These are phyloP conservation scores for Drosophila peninsularis DNA, from an alignment of 2,888 invertebrate species.

Conservation along the genomic window DNA sequence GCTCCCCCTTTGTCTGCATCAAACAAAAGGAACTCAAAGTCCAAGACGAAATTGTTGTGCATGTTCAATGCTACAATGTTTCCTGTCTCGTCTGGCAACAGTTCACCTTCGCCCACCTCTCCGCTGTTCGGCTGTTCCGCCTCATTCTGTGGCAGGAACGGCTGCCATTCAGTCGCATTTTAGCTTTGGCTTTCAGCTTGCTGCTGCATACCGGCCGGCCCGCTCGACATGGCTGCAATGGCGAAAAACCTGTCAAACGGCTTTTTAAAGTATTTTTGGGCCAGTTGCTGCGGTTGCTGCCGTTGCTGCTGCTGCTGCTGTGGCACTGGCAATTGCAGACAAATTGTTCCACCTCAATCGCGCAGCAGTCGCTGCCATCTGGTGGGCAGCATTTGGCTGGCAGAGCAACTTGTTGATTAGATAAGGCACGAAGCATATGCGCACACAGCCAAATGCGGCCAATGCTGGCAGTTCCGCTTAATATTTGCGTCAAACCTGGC, in stretches of 20 bases:
- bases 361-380: conserved; percentile 62
- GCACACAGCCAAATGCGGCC: conserved; percentile 8
- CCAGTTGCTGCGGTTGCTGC: conserved; percentile 40
- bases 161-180: conserved; percentile 41
- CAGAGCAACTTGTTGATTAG: conserved; percentile 72
- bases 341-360: conserved; percentile 78
- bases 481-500: not conserved
- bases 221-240: conserved; percentile 39
- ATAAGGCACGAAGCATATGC: conserved; percentile 56
- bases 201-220: conserved; percentile 63
- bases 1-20: conserved; percentile 20
- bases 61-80: conserved; percentile 62
- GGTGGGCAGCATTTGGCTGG: conserved; percentile 34
- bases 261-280: conserved; percentile 68
- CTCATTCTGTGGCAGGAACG: conserved; percentile 33
- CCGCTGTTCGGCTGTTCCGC: not conserved
- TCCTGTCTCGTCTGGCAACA: conserved; percentile 29
- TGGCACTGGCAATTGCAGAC: conserved; percentile 69
- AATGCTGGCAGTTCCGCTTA: conserved; percentile 9
- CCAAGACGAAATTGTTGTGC: conserved; percentile 72
- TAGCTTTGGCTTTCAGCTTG: conserved; percentile 16
- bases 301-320: conserved; percentile 30
- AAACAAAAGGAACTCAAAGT: conserved; percentile 70
- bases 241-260: conserved; percentile 66
- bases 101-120: conserved; percentile 1